These are phyloP conservation scores for Himalopsyche japonica DNA, from an alignment of 2,888 invertebrate species.

Conservation along the genomic window DNA sequence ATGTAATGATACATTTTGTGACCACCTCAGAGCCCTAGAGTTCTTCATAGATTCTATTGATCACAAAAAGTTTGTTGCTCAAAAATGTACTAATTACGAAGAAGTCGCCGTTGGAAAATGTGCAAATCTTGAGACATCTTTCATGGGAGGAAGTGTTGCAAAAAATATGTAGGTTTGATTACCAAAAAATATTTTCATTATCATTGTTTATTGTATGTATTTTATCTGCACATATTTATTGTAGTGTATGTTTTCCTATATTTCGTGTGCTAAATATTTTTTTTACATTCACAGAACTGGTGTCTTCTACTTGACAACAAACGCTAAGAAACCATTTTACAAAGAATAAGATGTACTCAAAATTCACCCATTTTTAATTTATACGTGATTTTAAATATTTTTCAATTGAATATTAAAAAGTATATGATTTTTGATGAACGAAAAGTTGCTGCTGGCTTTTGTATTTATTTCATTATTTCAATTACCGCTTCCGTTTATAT, in stretches of 20 bases:
- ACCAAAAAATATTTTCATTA: neutral
- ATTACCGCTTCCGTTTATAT: no score
- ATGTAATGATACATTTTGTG: slow-evolving; percentile 41
- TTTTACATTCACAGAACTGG: slow-evolving; percentile 25
- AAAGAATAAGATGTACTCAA: no score
- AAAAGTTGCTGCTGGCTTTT: no score
- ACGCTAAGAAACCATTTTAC: slow-evolving; percentile 32
- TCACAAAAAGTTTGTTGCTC: slow-evolving; percentile 35
- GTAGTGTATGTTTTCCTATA: neutral
- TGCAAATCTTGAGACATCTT: slow-evolving; percentile 15
- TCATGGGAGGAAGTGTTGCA: slow-evolving; percentile 36
- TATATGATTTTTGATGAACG: no score
- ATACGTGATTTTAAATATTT: no score
- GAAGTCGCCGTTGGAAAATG: slow-evolving; percentile 37
- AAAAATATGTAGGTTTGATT: slow-evolving; percentile 43
- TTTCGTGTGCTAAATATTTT: neutral
- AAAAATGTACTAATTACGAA: slow-evolving; percentile 28
- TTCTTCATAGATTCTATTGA: slow-evolving; percentile 39
- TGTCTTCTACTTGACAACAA: slow-evolving; percentile 28
- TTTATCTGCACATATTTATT: no score
- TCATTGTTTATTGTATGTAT: no score
- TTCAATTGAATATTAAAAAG: no score
- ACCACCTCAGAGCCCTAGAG: slow-evolving; percentile 37
- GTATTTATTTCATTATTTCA: no score
- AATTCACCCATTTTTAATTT: neutral